Percentiles rank a stretch among this genome's conserved stretches.
phyloP scores from a whole-genome alignment of 1,140 invertebrate species.

The Lepeophtheirus salmonis region DNA sequence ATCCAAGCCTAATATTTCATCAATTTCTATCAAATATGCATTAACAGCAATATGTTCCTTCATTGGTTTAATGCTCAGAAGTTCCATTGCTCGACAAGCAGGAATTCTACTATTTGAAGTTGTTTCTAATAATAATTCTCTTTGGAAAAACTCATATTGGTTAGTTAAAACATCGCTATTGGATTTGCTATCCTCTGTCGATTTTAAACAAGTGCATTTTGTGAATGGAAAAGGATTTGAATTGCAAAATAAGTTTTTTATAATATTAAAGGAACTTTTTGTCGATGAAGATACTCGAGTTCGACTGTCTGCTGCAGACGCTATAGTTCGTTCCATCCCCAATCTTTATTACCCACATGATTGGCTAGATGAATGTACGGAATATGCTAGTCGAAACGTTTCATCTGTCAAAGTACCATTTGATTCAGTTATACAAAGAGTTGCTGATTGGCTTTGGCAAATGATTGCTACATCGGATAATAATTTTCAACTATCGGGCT shows the following conservation, averaged over 20 bases:
- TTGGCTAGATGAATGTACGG: not conserved
- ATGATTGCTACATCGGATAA: not conserved
- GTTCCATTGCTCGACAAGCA: slow-evolving; percentile 26
- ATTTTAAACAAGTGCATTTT: slow-evolving; percentile 29
- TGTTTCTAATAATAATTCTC: slow-evolving; percentile 39
- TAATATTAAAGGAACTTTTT: slow-evolving; percentile 9
- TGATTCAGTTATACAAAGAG: slow-evolving; percentile 1
- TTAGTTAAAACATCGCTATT: slow-evolving; percentile 46
- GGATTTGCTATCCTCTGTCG: slow-evolving; percentile 28
- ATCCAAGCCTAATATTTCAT: not conserved
- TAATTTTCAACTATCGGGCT: not conserved
- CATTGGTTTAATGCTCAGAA: not conserved
- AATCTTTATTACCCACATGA: slow-evolving; percentile 4
- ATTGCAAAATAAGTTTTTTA: slow-evolving; percentile 2
- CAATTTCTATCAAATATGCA: not conserved
- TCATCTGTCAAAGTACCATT: not conserved
- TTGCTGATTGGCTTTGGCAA: not conserved
- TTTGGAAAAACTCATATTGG: slow-evolving; percentile 61
- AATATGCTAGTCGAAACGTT: not conserved
- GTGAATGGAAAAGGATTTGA: slow-evolving; percentile 24
- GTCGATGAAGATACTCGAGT: slow-evolving; percentile 20
- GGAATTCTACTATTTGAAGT: slow-evolving; percentile 32
- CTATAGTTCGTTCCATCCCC: not conserved
- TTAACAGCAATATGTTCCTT: not conserved
- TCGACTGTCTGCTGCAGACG: slow-evolving; percentile 14